phyloP scores from a whole-genome alignment of 2,888 invertebrate species.

The Cosmia trapezina region DNA sequence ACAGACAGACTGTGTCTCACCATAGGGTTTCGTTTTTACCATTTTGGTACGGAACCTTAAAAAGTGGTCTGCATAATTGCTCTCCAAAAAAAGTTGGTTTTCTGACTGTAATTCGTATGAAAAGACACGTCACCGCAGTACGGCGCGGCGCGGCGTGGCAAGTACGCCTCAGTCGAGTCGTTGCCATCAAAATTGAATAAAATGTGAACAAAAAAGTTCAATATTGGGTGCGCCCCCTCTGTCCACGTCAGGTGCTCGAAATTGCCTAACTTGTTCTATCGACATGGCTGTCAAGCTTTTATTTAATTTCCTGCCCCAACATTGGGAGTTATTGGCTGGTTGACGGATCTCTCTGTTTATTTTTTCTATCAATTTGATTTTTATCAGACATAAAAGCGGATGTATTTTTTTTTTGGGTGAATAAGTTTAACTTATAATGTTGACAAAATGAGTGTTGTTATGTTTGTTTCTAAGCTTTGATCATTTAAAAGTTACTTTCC shows the following conservation, averaged over 20 bases:
- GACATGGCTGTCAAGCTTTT: slow-evolving; percentile 52
- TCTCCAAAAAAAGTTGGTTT: neutral
- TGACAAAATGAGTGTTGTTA: neutral
- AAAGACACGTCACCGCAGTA: neutral
- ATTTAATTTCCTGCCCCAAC: slow-evolving; percentile 60
- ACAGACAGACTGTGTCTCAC: too few species aligned
- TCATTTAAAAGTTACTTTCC: neutral
- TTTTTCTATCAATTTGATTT: slow-evolving; percentile 33
- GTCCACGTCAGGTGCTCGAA: slow-evolving; percentile 51
- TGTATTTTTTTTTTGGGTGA: slow-evolving; percentile 10
- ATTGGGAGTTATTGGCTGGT: slow-evolving; percentile 37
- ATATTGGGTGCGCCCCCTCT: slow-evolving; percentile 44
- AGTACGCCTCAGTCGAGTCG: neutral
- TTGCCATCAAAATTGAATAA: slow-evolving; percentile 51
- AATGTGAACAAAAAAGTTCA: slow-evolving; percentile 44
- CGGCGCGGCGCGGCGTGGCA: neutral
- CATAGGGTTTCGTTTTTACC: too few species aligned
- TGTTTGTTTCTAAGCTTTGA: neutral
- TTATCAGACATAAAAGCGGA: slow-evolving; percentile 1
- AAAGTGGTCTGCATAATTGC: neutral
- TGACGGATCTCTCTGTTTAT: slow-evolving; percentile 42
- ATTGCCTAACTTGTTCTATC: slow-evolving; percentile 61
- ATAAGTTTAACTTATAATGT: neutral
- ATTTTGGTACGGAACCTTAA: too few species aligned
- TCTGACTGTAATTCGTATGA: neutral